These are phyloP conservation scores for Hiodon alosoides DNA, from an alignment of 2,113 vertebrate species.

Conservation along the genomic window DNA sequence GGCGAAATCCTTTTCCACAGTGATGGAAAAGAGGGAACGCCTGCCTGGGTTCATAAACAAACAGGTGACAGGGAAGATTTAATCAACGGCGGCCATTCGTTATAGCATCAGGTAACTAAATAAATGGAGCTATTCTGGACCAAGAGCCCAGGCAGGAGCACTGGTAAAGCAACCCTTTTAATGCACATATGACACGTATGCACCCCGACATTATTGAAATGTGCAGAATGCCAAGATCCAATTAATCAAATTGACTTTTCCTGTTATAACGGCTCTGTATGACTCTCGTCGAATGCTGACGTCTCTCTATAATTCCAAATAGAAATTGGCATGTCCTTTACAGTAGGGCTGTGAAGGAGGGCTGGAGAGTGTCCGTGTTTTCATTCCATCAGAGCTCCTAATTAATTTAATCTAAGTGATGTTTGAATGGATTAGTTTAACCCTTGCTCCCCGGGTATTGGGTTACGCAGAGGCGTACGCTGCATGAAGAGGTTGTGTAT, in stretches of 20 bases:
- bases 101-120: neutral
- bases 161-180: neutral
- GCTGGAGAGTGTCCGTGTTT: conserved; percentile 26
- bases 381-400: conserved; percentile 43
- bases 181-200: too few relatives aligned
- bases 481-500: neutral
- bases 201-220: neutral
- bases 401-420: conserved; percentile 55
- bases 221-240: conserved; percentile 12
- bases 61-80: neutral
- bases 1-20: too few relatives aligned
- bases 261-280: conserved; percentile 11
- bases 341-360: conserved; percentile 15
- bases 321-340: neutral
- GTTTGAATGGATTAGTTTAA: conserved; percentile 60
- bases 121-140: neutral
- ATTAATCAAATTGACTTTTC: conserved; percentile 27
- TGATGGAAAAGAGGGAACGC: neutral
- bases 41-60: neutral
- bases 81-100: neutral
- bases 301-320: conserved; percentile 18
- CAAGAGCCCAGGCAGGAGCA: neutral
- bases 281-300: conserved; percentile 23
- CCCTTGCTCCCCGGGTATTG: neutral
- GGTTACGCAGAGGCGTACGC: neutral